These are phyloP conservation scores for Dendrolimus punctatus DNA, from an alignment of 1,140 invertebrate genomes.

Conservation along the genomic window DNA sequence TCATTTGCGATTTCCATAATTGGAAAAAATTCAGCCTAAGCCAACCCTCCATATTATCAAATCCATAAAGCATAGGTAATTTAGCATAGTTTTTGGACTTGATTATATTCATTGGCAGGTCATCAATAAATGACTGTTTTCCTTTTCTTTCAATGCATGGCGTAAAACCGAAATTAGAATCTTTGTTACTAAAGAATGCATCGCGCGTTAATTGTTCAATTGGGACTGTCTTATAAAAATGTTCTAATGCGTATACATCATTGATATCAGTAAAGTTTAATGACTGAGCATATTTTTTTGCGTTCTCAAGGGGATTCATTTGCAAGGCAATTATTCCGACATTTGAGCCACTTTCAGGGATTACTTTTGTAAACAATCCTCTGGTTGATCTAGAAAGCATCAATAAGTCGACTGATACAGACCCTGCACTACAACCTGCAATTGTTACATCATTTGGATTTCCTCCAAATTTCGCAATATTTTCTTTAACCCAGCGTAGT, in stretches of 20 bases:
- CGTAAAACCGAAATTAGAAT: conserved; percentile 22
- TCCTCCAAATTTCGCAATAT: conserved; percentile 41
- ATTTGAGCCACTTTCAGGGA: conserved; percentile 27
- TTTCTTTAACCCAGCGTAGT: conserved; percentile 36
- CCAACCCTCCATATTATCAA: conserved; percentile 38
- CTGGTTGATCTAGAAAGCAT: conserved; percentile 29
- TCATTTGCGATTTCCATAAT: conserved; percentile 29
- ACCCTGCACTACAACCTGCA: conserved; percentile 33
- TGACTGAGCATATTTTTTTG: conserved; percentile 23
- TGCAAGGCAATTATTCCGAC: conserved; percentile 22
- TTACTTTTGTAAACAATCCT: conserved; percentile 39
- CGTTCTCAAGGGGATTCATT: conserved; percentile 30
- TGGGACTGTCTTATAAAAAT: conserved; percentile 33
- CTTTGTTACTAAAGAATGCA: conserved; percentile 14
- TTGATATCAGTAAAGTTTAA: conserved; percentile 22
- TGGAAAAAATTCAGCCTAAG: conserved; percentile 23
- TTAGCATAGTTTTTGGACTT: conserved; percentile 33
- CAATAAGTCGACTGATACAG: conserved; percentile 28
- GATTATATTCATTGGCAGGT: conserved; percentile 36
- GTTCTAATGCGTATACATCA: conserved; percentile 32
- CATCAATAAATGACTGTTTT: conserved; percentile 27
- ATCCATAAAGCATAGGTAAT: conserved; percentile 36
- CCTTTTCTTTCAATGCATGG: conserved; percentile 37
- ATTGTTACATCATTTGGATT: conserved; percentile 39
- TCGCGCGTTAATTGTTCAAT: conserved; percentile 21